Evolutionary conservation across 2,113 vertebrate genomes (phyloP).

Genomic region (Charina bottae): DNA sequence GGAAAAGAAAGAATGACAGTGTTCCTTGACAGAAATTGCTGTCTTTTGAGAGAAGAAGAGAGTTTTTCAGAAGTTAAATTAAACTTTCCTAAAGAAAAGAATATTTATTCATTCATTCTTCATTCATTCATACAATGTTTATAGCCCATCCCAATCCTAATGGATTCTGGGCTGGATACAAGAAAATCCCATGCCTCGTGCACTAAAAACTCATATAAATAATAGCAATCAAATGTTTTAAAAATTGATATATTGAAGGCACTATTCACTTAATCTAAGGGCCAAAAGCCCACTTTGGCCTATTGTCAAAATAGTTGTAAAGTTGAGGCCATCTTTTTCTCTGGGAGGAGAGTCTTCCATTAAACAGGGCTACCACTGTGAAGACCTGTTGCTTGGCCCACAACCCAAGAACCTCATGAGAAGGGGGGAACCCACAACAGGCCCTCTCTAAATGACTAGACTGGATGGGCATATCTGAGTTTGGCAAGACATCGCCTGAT

Average conservation of each 20-base stretch:
- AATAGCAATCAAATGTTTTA: neutral
- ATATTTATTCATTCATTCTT: neutral
- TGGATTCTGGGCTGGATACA: neutral
- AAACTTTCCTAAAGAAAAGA: neutral
- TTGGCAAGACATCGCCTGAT: neutral
- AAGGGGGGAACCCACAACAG: neutral
- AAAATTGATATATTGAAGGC: too few species aligned
- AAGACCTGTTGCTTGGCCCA: neutral
- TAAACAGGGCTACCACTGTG: neutral
- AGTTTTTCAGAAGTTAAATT: neutral
- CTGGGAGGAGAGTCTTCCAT: neutral
- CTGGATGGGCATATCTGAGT: neutral
- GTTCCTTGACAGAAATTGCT: neutral
- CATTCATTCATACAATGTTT: neutral
- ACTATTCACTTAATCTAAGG: neutral
- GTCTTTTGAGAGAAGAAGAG: neutral
- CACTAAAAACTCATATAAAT: neutral
- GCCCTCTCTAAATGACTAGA: neutral
- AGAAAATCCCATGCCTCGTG: neutral
- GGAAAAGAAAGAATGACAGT: neutral
- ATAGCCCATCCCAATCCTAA: neutral
- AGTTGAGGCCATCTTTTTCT: neutral
- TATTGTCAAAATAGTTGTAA: neutral
- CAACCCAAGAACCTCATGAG: neutral
- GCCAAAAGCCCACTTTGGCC: neutral